A percentile compares a stretch with the other conserved stretches of the same genome.
These are phyloP conservation scores for Solenopsis fugax DNA, from an alignment of 1,140 invertebrate genomes.

Conservation along the genomic window DNA sequence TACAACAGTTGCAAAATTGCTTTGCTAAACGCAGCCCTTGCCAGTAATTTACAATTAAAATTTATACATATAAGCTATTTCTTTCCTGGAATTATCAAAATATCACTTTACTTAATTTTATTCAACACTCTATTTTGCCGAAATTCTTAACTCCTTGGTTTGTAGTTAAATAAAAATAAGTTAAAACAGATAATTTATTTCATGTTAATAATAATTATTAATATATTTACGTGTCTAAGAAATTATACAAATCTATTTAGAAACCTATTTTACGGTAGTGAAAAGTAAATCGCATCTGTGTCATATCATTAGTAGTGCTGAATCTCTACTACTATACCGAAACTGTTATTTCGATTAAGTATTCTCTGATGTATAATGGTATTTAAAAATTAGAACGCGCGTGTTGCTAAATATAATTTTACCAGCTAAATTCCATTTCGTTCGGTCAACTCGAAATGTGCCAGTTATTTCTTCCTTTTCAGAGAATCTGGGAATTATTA, in stretches of 20 bases:
- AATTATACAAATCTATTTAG: not conserved
- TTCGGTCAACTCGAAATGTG: not conserved
- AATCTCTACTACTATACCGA: not conserved
- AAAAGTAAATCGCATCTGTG: not conserved
- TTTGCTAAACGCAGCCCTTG: not conserved
- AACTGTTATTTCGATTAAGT: not conserved
- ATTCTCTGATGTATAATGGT: not conserved
- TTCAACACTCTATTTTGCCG: not conserved
- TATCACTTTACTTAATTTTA: not conserved
- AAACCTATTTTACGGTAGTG: not conserved
- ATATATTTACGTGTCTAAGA: not conserved
- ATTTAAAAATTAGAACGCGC: not conserved
- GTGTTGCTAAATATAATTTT: slow-evolving; percentile 40
- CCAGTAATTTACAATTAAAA: not conserved
- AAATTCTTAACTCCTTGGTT: not conserved
- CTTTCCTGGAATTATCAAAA: not conserved
- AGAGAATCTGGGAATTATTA: slow-evolving; percentile 54
- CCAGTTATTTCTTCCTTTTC: slow-evolving; percentile 10
- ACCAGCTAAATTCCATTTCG: not conserved
- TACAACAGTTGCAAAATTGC: too few relatives aligned
- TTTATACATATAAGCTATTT: not conserved
- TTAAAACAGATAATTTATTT: not conserved
- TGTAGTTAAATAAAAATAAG: not conserved
- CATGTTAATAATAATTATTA: slow-evolving; percentile 6
- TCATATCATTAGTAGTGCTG: too few relatives aligned